Conservation (phyloP, 2,888 invertebrate species). For the Heliconius aoede region DNA sequence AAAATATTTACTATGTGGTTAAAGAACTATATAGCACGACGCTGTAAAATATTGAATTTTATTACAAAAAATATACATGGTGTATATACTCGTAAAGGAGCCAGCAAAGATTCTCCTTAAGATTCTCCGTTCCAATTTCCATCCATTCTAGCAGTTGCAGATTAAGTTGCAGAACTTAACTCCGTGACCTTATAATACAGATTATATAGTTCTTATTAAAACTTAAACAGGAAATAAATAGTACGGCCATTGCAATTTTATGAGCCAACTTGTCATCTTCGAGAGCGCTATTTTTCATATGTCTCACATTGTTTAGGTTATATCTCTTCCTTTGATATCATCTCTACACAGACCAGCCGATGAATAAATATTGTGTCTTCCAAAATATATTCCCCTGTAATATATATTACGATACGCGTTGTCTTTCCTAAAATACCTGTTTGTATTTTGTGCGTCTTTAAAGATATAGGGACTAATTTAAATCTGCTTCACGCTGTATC, state of each 20-base stretch:
- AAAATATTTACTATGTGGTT: too few relatives aligned
- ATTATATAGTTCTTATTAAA: background rate
- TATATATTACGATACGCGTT: slow-evolving; percentile 23
- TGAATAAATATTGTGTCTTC: slow-evolving; percentile 47
- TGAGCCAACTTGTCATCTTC: slow-evolving; percentile 67
- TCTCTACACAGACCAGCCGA: slow-evolving; percentile 52
- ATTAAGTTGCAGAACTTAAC: too few relatives aligned
- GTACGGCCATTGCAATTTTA: slow-evolving; percentile 54
- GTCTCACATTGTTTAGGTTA: slow-evolving; percentile 69
- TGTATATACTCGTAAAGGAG: too few relatives aligned
- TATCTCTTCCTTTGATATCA: slow-evolving; percentile 65
- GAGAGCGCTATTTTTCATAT: slow-evolving; percentile 66
- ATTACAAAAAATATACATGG: too few relatives aligned
- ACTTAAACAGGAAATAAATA: background rate
- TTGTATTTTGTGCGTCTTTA: background rate
- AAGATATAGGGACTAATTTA: background rate
- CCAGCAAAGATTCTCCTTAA: too few relatives aligned
- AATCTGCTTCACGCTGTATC: background rate
- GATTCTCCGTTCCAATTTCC: too few relatives aligned
- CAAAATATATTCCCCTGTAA: slow-evolving; percentile 30
- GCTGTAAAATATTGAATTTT: too few relatives aligned
- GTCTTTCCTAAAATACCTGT: background rate
- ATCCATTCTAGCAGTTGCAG: too few relatives aligned
- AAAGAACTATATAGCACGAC: too few relatives aligned
- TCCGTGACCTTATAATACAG: too few relatives aligned